Base-by-base conservation (phyloP, 2,888 invertebrate genomes). In the Xanthia togata region DNA sequence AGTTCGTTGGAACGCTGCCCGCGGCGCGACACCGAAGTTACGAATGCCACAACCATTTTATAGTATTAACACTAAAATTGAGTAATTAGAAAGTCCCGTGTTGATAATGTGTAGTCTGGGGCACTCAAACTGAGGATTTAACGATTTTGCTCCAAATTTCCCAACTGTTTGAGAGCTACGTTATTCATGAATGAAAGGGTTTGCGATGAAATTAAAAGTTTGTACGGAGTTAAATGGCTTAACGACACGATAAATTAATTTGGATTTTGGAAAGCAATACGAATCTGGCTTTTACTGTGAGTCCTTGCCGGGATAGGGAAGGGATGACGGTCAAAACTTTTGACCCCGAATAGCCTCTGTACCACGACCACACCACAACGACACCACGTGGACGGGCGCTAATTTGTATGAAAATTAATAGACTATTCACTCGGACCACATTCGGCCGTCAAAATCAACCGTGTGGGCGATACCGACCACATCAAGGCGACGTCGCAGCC, bases 1-100 rank as follows among this genome's bases (percentile, higher is more conserved):
- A 92, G 82, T 92, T 90, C 70, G 68, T 85, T 92, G 93, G 92
- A 91, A 87, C 73, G 31, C 38, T 89, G 92, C 92, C 91, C 86
- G 44, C 31, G 44, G 60, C 59, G 69, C 73, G 73, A 73, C 79
- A 82, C 74, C 70, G 78, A 76, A 78, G 63, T 65, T 69, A 17
- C 12, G 31, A 77, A 70, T 35, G 59, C 67, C 60, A 59, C 62
- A 76, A 70, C 65, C 63, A 83, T 84, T 86, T 82, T 76, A 79
- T 70, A 77, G 70, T 68, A 83, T 79, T 78, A 84, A 79, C 73
- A 84, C 71, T 80, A 72, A 83, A 86, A 87, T 85, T 83, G 78
- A 83, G 81, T 87, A 82, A 88, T 87, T 86, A 85, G 78, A 81
- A 71, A 75, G 50, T 50, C 69, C 67, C 26, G 63, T 74, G 73